Conservation (phyloP, 1,140 invertebrate genomes). For the Camponotus floridanus region DNA sequence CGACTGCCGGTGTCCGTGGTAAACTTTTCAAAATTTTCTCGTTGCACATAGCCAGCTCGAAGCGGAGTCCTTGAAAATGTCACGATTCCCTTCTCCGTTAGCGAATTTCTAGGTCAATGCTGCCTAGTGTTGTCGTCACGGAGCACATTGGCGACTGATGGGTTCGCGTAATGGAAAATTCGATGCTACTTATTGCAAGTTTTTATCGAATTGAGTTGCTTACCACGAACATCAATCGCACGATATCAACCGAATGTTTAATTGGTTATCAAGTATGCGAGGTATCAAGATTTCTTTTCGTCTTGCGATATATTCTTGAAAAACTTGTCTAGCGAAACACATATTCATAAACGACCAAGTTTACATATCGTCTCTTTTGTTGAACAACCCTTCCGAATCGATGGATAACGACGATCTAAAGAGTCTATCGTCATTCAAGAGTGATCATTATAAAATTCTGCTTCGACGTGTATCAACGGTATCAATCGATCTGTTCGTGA, state of each 20-base stretch:
- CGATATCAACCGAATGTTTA: too few relatives aligned
- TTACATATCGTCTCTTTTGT: slow-evolving; percentile 39
- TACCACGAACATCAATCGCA: not conserved
- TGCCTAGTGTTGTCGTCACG: slow-evolving; percentile 43
- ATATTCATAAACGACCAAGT: slow-evolving; percentile 19
- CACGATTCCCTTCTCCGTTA: slow-evolving; percentile 61
- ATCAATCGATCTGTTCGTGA: slow-evolving; percentile 56
- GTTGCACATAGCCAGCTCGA: slow-evolving; percentile 39
- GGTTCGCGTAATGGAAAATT: slow-evolving; percentile 42
- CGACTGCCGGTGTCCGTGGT: slow-evolving; percentile 21
- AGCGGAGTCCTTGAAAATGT: slow-evolving; percentile 64
- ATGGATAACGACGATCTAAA: slow-evolving; percentile 44
- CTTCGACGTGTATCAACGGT: slow-evolving; percentile 47
- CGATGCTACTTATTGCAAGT: not conserved
- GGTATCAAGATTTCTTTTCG: too few relatives aligned
- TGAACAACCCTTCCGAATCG: slow-evolving; percentile 39
- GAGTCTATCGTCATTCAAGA: slow-evolving; percentile 41
- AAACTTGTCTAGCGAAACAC: slow-evolving; percentile 11
- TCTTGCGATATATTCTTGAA: not conserved
- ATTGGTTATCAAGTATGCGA: not conserved
- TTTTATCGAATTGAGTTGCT: not conserved
- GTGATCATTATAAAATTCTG: slow-evolving; percentile 50
- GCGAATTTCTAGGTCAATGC: slow-evolving; percentile 71
- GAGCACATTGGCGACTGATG: not conserved
- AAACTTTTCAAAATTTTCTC: slow-evolving; percentile 40